Evolutionary conservation across 92 coral and sea anemone species (phyloP).

Genomic region (Metridium senile): DNA sequence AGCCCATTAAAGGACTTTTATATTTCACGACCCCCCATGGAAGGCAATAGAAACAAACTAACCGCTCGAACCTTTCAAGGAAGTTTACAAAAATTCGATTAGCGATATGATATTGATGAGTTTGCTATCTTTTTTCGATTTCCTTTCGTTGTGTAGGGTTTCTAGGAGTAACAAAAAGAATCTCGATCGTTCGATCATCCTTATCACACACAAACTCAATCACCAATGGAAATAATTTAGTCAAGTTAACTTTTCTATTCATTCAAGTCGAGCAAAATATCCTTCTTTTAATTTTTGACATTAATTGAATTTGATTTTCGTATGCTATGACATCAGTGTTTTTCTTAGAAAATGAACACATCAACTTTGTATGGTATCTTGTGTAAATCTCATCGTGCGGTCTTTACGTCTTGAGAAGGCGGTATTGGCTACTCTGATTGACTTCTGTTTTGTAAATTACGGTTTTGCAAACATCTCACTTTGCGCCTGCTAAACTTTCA

Average conservation of each 20-base stretch:
- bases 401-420: neutral
- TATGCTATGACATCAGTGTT: neutral
- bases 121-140: slow-evolving; percentile 5
- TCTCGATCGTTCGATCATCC: slow-evolving; percentile 1
- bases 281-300: neutral
- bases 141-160: neutral
- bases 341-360: slow-evolving; percentile 15
- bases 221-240: neutral
- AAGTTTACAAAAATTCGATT: slow-evolving; percentile 12
- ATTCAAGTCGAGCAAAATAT: neutral
- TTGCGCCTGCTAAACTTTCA: slow-evolving; percentile 24
- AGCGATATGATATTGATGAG: slow-evolving; percentile 5
- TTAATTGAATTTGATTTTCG: neutral
- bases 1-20: neutral
- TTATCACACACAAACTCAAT: neutral
- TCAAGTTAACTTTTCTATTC: neutral
- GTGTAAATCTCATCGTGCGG: slow-evolving; percentile 43
- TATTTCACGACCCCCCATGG: slow-evolving; percentile 28
- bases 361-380: slow-evolving; percentile 77
- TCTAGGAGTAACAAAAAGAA: slow-evolving; percentile 23
- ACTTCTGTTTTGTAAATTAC: neutral
- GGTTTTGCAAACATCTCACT: slow-evolving; percentile 27
- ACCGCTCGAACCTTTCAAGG: slow-evolving; percentile 15
- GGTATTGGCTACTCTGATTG: slow-evolving; percentile 16
- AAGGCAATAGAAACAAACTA: slow-evolving; percentile 11